phyloP scores from a whole-genome alignment of 64 coral and sea anemone species.

The Platygyra sinensis region DNA sequence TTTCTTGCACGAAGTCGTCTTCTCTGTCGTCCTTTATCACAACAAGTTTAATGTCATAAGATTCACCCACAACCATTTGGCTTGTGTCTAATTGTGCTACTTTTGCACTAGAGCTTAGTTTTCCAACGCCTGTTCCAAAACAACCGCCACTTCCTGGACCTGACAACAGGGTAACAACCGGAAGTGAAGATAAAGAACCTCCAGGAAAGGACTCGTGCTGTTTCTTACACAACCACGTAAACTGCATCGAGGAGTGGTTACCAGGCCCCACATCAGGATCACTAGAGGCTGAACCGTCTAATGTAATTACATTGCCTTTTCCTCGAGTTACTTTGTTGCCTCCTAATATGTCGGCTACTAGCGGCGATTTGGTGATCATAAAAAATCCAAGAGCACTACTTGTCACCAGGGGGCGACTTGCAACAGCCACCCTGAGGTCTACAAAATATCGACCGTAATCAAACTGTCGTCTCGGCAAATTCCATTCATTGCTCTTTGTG shows the following conservation, averaged over 20 bases:
- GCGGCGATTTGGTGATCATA: background rate
- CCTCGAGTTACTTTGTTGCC: conserved; percentile 46
- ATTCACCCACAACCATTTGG: conserved; percentile 43
- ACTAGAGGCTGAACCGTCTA: conserved; percentile 51
- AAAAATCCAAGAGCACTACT: conserved; percentile 11
- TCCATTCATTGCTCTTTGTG: conserved; percentile 39
- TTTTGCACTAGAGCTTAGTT: conserved; percentile 4
- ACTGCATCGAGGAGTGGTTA: conserved; percentile 46
- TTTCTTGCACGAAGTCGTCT: conserved; percentile 51
- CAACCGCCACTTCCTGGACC: conserved; percentile 58
- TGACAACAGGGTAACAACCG: background rate
- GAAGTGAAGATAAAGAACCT: background rate
- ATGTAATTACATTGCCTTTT: conserved; percentile 9
- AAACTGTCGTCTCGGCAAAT: conserved; percentile 23
- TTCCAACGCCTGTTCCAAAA: conserved; percentile 86
- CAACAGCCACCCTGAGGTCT: conserved; percentile 48
- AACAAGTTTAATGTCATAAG: conserved; percentile 71
- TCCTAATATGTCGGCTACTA: conserved; percentile 66
- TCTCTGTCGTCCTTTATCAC: conserved; percentile 35
- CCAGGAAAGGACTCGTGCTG: conserved; percentile 49
- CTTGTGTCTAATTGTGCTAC: conserved; percentile 44
- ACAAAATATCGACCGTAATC: conserved; percentile 46
- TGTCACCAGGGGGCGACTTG: background rate
- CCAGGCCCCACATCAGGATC: conserved; percentile 53
- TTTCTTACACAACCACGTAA: conserved; percentile 83